These are phyloP conservation scores for Pantherophis vulpinus DNA, from an alignment of 2,797 vertebrate genomes.

Conservation along the genomic window DNA sequence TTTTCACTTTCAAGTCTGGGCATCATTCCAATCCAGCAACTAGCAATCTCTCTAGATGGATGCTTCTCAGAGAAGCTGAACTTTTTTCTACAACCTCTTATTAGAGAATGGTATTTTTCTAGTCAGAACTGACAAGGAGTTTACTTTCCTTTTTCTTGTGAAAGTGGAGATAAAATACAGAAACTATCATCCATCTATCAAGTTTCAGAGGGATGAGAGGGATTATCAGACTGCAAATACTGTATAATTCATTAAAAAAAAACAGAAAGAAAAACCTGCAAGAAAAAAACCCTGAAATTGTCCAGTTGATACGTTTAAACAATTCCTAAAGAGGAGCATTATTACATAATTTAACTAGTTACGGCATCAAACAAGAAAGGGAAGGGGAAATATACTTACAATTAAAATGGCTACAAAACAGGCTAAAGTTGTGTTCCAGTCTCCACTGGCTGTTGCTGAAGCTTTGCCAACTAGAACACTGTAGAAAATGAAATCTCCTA, in stretches of 20 bases:
- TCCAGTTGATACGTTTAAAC: neutral
- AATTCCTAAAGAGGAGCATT: neutral
- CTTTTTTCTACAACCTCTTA: neutral
- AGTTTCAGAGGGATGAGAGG: neutral
- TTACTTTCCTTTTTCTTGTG: neutral
- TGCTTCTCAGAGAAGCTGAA: neutral
- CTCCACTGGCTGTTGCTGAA: slow-evolving; percentile 92
- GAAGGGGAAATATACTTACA: slow-evolving; percentile 76
- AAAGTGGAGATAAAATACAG: neutral
- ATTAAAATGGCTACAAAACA: slow-evolving; percentile 99
- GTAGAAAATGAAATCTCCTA: slow-evolving; percentile 99
- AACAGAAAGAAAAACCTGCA: neutral
- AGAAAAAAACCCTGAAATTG: neutral
- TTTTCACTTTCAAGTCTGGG: neutral
- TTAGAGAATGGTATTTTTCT: neutral
- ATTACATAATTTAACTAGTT: neutral
- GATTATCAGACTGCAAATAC: neutral
- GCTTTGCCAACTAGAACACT: slow-evolving; percentile 98
- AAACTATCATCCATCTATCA: neutral
- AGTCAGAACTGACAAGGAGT: neutral
- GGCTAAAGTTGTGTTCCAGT: slow-evolving; percentile 98
- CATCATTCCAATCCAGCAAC: neutral
- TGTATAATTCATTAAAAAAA: neutral
- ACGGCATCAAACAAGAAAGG: neutral
- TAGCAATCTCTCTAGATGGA: neutral